Percentiles rank a stretch among this genome's conserved stretches.
Evolutionary conservation across 2,888 invertebrate genomes (phyloP).

Genomic region (Augochlorella aurata): DNA sequence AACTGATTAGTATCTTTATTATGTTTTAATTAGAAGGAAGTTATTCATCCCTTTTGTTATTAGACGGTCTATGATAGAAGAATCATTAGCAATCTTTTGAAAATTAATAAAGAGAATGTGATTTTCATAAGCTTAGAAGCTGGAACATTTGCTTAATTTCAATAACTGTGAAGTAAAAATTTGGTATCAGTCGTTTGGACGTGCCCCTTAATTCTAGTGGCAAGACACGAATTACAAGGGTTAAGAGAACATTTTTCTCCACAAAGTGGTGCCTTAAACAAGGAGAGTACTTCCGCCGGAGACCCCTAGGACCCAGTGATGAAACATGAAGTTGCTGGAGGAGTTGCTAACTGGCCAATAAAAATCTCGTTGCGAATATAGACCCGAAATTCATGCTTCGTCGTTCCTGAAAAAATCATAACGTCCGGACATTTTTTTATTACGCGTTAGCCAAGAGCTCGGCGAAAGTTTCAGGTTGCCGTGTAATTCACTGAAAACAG

Average conservation of each 20-base stretch:
- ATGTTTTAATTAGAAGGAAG: too few species aligned
- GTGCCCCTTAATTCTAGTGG: background rate
- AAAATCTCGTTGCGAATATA: conserved; percentile 29
- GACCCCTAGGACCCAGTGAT: conserved; percentile 15
- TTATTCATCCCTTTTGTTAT: too few species aligned
- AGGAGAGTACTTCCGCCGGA: background rate
- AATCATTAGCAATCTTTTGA: too few species aligned
- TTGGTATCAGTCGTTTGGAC: background rate
- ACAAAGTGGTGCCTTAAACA: background rate
- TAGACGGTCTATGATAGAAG: too few species aligned
- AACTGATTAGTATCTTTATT: too few species aligned
- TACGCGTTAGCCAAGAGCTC: background rate
- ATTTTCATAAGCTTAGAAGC: background rate
- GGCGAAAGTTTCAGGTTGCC: background rate
- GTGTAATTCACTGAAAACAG: background rate
- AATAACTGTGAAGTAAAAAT: background rate
- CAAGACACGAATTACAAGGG: background rate
- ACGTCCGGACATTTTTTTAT: background rate
- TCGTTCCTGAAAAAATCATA: background rate
- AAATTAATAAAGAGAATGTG: too few species aligned
- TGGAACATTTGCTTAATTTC: background rate
- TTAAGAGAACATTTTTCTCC: background rate
- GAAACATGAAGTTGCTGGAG: conserved; percentile 28
- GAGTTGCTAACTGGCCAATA: conserved; percentile 34
- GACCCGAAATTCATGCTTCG: conserved; percentile 6